Conservation (phyloP, 37 sponge, comb jelly and placozoan genomes). For the Axinella damicornis region DNA sequence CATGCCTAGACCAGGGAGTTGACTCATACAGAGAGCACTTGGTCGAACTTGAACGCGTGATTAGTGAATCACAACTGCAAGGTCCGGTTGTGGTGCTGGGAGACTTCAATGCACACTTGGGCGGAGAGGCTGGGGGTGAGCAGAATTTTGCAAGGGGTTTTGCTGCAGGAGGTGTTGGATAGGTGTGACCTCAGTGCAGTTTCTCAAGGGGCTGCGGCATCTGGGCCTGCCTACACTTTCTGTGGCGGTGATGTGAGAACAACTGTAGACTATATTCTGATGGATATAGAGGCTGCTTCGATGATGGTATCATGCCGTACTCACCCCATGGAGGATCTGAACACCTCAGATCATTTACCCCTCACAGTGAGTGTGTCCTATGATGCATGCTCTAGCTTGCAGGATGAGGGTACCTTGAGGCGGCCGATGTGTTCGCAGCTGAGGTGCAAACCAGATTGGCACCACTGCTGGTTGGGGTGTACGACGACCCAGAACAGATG, state of each 20-base stretch:
- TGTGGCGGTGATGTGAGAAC: neutral
- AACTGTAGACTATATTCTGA: constrained; percentile 2
- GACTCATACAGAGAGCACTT: constrained; percentile 15
- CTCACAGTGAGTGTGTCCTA: no score
- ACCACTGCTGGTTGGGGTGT: no score
- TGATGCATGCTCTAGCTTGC: no score
- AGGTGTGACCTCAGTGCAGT: constrained; percentile 7
- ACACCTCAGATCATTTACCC: no score
- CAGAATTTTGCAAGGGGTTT: no score
- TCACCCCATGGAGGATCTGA: no score
- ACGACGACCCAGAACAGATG: no score
- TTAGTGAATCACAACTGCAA: constrained; percentile 20
- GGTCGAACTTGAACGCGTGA: constrained; percentile 2
- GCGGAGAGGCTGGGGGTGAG: no score
- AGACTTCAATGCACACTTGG: no score
- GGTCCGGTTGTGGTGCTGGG: constrained; percentile 4
- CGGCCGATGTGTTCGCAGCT: no score
- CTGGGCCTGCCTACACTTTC: constrained; percentile 6
- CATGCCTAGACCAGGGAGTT: constrained; percentile 17
- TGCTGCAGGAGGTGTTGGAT: constrained; percentile 18
- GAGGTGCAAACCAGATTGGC: no score
- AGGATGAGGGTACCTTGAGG: no score
- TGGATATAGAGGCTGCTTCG: constrained; percentile 19
- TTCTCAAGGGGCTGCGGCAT: neutral
- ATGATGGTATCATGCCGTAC: neutral